Evolutionary conservation across 2,113 vertebrate species (phyloP).

Genomic region (Halichoeres trimaculatus): DNA sequence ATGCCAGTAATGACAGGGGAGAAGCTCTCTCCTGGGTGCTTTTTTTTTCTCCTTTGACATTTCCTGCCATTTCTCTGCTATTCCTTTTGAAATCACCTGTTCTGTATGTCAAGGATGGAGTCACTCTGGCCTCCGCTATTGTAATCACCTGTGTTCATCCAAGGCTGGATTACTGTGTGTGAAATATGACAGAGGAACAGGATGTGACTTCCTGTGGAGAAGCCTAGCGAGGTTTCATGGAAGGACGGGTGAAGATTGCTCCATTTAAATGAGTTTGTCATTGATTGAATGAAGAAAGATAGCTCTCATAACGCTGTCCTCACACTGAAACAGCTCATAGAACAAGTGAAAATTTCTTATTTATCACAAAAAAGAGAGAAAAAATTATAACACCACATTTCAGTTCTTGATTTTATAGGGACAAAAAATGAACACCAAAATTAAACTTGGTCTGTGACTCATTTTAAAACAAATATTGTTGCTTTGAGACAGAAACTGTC

Average conservation of each 20-base stretch:
- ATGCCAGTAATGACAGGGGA: conserved; percentile 14
- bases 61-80: conserved; percentile 1
- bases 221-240: neutral
- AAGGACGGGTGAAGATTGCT: neutral
- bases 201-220: neutral
- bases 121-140: neutral
- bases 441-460: too few species aligned
- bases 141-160: neutral
- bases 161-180: neutral
- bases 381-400: too few species aligned
- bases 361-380: too few species aligned
- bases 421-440: too few species aligned
- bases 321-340: too few species aligned
- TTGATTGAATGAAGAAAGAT: neutral
- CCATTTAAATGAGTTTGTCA: neutral
- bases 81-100: conserved; percentile 22
- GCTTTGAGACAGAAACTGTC: too few species aligned
- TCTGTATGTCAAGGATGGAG: conserved; percentile 3
- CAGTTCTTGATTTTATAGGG: too few species aligned
- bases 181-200: neutral
- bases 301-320: too few species aligned
- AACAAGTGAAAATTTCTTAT: too few species aligned
- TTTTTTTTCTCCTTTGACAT: conserved; percentile 22
- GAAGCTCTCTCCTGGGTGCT: conserved; percentile 4
- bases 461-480: too few species aligned